These are phyloP conservation scores for Dicyrtomina minuta DNA, from an alignment of 2,888 invertebrate species.

Conservation along the genomic window DNA sequence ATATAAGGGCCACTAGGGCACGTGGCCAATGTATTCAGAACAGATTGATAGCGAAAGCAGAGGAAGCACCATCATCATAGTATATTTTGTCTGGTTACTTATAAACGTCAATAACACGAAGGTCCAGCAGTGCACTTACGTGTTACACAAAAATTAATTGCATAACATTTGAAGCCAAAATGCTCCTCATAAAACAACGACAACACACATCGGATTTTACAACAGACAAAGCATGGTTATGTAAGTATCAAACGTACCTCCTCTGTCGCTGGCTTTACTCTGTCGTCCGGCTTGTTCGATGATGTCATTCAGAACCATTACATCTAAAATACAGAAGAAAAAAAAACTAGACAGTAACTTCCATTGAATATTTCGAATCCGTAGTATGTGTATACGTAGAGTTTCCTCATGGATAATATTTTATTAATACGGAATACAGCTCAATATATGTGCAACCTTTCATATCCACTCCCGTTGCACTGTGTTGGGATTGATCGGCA, in stretches of 20 bases:
- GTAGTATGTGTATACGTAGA: background rate
- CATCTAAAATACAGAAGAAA: constrained; percentile 67
- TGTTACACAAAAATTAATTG: too few species aligned
- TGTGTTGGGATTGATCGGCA: constrained; percentile 38
- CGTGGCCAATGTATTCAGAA: too few species aligned
- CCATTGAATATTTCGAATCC: background rate
- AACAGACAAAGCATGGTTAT: constrained; percentile 12
- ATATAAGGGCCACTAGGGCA: too few species aligned
- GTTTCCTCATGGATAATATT: background rate
- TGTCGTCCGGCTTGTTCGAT: constrained; percentile 89
- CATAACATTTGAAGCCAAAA: too few species aligned
- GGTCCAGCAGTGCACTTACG: too few species aligned
- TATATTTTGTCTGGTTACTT: too few species aligned
- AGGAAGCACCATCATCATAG: too few species aligned
- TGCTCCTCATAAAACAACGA: too few species aligned
- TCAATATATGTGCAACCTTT: constrained; percentile 36
- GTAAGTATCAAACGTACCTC: constrained; percentile 65
- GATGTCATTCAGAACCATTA: constrained; percentile 95
- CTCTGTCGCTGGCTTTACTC: constrained; percentile 81
- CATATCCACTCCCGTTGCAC: constrained; percentile 45
- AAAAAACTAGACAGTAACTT: too few species aligned
- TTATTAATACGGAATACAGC: background rate
- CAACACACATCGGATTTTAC: background rate
- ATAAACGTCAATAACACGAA: too few species aligned
- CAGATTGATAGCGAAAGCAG: too few species aligned